Evolutionary conservation across 2,797 vertebrate genomes (phyloP), one percentile per base, ranked within the genome.

Genomic region (Sebastes diaconus): DNA sequence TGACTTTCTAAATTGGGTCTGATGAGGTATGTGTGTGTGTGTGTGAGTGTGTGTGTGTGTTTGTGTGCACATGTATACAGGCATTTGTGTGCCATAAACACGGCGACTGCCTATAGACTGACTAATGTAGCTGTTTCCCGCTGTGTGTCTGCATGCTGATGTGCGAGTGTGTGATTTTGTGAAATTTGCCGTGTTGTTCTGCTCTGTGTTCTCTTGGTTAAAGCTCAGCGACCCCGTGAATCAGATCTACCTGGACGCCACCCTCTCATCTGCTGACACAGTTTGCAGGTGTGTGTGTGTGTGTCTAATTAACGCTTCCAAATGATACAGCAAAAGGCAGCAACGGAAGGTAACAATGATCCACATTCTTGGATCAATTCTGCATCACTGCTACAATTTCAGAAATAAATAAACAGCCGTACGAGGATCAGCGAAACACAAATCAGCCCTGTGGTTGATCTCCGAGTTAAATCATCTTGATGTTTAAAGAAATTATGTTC

Each of bases 1-100:
- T 90, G 84, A 92, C 91, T 94, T 92, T 94, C 84, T 86, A 92
- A 93, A 95, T 87, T 90, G 80, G 87, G 85, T 77, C 79, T 91
- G 80, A 86, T 89, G 84, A 89, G 73, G 61, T 68, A 18, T 65
- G 36, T 42, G 42, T 63, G 22, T 34, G 11, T 58, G 63, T 59
- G 22, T 42, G 50, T 46, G 16, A n/a, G n/a, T 25, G 58, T 70
- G 60, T 36, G 58, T 71, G 60, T 36, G 13, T 57, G 10, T 57
- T 9, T 71, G 68, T 32, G 60, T 6, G 29, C 50, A 27, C 46
- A 46, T 64, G 72, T 72, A 27, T 57, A 74, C 52, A 55, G 36
- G 58, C 57, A 63, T 89, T 60, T 72, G 63, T 69, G 78, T 75
- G 39, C 16, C 14, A 65, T 75, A 71, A 54, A 84, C 68, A 85